phyloP scores from a whole-genome alignment of 2,797 vertebrate genomes.

The Semaprochilodus insignis region DNA sequence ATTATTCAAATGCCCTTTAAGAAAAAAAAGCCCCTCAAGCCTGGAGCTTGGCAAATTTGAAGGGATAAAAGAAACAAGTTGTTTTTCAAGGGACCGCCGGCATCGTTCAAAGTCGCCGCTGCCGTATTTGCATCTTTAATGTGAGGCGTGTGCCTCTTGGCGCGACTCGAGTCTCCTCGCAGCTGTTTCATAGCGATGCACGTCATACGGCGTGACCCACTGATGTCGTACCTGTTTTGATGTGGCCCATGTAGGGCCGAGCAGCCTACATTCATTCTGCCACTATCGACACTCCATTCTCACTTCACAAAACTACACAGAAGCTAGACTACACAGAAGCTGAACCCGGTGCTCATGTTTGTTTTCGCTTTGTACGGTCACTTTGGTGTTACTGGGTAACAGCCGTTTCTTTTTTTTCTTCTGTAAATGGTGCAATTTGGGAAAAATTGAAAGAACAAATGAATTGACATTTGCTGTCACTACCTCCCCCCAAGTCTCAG shows the following conservation, averaged over 20 bases:
- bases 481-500: constrained; percentile 61
- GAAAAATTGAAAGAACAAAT: constrained; percentile 66
- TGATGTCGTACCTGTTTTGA: constrained; percentile 28
- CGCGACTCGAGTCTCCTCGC: constrained; percentile 48
- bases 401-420: constrained; percentile 49
- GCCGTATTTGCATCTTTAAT: constrained; percentile 66
- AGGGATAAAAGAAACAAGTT: constrained; percentile 68
- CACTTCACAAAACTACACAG: background rate
- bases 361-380: constrained; percentile 39
- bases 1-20: constrained; percentile 68
- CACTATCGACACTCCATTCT: constrained; percentile 16
- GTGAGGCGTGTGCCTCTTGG: constrained; percentile 61
- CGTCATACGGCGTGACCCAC: background rate
- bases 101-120: constrained; percentile 57
- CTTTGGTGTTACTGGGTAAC: constrained; percentile 48
- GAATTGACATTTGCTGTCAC: constrained; percentile 68
- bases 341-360: constrained; percentile 19
- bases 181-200: constrained; percentile 44
- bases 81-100: constrained; percentile 61
- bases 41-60: constrained; percentile 67
- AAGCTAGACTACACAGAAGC: no score
- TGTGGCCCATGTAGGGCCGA: constrained; percentile 40
- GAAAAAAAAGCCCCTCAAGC: constrained; percentile 61
- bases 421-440: constrained; percentile 59
- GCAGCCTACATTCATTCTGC: constrained; percentile 12